Base-by-base conservation (phyloP, 2,797 vertebrate genomes). In the Tragopan temminckii region DNA sequence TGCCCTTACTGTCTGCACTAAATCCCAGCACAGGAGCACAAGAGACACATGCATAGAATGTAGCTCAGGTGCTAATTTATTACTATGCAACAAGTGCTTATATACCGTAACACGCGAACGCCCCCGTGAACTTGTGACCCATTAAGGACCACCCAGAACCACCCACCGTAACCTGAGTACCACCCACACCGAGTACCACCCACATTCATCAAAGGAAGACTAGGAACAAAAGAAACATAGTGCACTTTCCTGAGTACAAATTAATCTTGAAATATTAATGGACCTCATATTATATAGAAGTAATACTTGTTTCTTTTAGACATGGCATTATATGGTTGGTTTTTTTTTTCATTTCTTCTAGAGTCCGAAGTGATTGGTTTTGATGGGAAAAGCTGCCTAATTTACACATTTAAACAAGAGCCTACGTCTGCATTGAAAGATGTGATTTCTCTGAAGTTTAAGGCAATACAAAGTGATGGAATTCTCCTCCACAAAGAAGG, bases 401-500 rank as follows among this genome's bases (percentile, higher is more conserved):
- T 98, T 95, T 99, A 98, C 97, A 98, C 97, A 96, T 96, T 98
- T 94, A 98, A 97, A 96, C 96, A 98, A 76, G 97, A 98, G 91
- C 94, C 94, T 43, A 97, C 83, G 84, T 98, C 93, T 71, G 71
- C 88, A 38, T 33, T 97, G 94, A 98, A 97, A 93, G 98, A 99
- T 70, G 97, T 97, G 83, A 97, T 99, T 92, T 98, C 98, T 81
- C 97, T 99, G 97, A 98, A 98, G 90, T 99, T 99, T 96, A 99
- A 99, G 97, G 98, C 98, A 79, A 96, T 98, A 95, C 97, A 97
- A 97, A 99, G 98, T 94, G 98, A 98, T 63, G 99, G 99, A 85
- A 97, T 98, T 78, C 96, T 99, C 46, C 97, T 99, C 40, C 98
- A 99, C 24, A 97, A 98, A 62, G 96, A 98, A 94, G 98, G 98